Evolutionary conservation across 1,140 invertebrate species (phyloP), one percentile per base, ranked within the genome.

Genomic region (Chionoecetes opilio): DNA sequence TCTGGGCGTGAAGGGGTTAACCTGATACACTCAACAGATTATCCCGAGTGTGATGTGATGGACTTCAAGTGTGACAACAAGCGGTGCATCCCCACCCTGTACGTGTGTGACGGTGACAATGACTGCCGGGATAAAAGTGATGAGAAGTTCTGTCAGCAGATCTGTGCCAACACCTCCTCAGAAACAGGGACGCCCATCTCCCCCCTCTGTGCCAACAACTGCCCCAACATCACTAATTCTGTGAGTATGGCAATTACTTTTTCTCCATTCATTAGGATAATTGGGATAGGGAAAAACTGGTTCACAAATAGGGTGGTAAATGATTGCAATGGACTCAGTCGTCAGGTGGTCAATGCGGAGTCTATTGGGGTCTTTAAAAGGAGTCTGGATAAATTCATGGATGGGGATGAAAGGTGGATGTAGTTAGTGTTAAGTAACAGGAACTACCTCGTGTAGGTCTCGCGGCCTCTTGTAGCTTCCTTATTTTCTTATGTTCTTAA

Each of bases 1-100:
- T n/a, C n/a, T n/a, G n/a, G n/a, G n/a, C n/a, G n/a, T n/a, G n/a
- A n/a, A n/a, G n/a, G n/a, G n/a, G 29, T 41, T 21, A 8, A 37
- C 41, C n/a, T 63, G 0, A 37, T 26, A 63, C 46, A 75, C 53
- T 75, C 35, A 90, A 26, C 95, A 96, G 97, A 96, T 37, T 94
- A 96, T 91, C 96, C 95, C 82, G 95, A 96, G 0, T 97, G 97
- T 96, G 96, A 96, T 21, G 82, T 94, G n/a, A 97, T 97, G 35
- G 97, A 97, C 93, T 97, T 97, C 96, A 97, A 97, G 31, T 98
- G 98, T 97, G 96, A 97, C 93, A 97, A 97, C 93, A 97, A 97
- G 46, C 97, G 97, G 9, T 98, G 98, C 96, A 97, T 98, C 32
- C 97, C 97, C 0, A 96, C 96, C 8, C 96, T 97, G 17, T 97